Conservation (phyloP, 35 echinoderm and acorn worm genomes). For the Chiridota heheva region DNA sequence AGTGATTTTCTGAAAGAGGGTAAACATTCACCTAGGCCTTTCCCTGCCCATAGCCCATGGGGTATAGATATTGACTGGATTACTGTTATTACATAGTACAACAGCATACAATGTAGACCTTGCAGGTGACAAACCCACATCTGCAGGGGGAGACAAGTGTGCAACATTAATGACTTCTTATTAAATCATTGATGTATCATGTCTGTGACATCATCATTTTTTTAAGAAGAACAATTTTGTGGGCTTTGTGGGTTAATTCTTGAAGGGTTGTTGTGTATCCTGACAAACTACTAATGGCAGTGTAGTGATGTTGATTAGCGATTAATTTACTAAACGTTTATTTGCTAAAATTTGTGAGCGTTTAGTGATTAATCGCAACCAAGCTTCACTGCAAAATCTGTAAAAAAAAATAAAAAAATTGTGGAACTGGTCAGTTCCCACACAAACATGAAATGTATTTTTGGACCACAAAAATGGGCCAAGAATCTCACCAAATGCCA, state of each 20-base stretch:
- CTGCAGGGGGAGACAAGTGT: background rate
- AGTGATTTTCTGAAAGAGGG: background rate
- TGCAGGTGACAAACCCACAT: too few species aligned
- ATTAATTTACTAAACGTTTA: too few species aligned
- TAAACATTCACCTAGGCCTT: background rate
- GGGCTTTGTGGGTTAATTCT: background rate
- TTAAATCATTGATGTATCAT: background rate
- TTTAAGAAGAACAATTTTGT: background rate
- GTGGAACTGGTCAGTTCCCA: background rate
- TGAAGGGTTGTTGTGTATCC: background rate
- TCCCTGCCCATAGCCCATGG: background rate
- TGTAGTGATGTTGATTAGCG: too few species aligned
- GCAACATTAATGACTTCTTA: background rate
- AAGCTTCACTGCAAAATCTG: too few species aligned
- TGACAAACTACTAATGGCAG: background rate
- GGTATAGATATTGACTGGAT: background rate
- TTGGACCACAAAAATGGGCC: background rate
- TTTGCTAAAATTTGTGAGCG: background rate
- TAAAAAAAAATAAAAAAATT: background rate
- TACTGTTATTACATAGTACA: background rate
- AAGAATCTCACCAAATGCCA: background rate
- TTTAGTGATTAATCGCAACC: too few species aligned
- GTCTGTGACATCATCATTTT: background rate
- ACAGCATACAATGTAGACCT: background rate
- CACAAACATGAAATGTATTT: background rate